Base-by-base conservation (phyloP, 2,888 invertebrate species). In the Choristoneura rosaceana region DNA sequence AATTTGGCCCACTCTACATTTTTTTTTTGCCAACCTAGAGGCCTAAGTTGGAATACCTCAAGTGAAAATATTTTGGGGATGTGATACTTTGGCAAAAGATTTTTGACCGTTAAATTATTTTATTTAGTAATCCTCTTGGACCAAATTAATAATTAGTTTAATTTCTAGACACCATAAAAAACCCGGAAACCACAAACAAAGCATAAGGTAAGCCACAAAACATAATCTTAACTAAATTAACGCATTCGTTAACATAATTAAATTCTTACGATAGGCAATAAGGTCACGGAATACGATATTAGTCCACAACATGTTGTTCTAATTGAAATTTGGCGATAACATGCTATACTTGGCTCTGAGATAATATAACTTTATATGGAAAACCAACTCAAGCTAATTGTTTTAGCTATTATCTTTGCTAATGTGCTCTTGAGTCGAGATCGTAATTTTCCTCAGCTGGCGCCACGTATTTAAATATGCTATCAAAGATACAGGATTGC, bases 401-500 rank as follows among this genome's bases (percentile, higher is more conserved):
- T 43, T 69, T 58, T 59, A 10, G 5, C 43, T 34, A 63, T 69
- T 45, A 70, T 64, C 70, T 47, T 59, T n/a, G 66, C 66, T 45
- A 63, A 64, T 64, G 59, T 63, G 45, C 43, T 59, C 58, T 58
- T 14, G 58, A 45, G 15, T 25, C 38, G 62, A 55, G 62, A 62
- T 63, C 47, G 71, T 68, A 71, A 68, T 71, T 71, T 68, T 67
- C 71, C 58, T 68, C 47, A 34, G 67, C 71, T 38, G 71, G 71
- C 71, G 71, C 63, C 71, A 62, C 41, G 62, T 67, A 71, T 71
- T 67, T 68, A 62, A 71, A 68, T 71, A 67, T 41, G 62, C 66
- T 47, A 63, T 67, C 66, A 43, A 41, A 71, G 61, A 66, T 61
- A 55, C n/a, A 34, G 47, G 55, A 55, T 71, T 71, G 45, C 71